Evolutionary conservation across 2,113 vertebrate genomes (phyloP).

Genomic region (Platysternon megacephalum): DNA sequence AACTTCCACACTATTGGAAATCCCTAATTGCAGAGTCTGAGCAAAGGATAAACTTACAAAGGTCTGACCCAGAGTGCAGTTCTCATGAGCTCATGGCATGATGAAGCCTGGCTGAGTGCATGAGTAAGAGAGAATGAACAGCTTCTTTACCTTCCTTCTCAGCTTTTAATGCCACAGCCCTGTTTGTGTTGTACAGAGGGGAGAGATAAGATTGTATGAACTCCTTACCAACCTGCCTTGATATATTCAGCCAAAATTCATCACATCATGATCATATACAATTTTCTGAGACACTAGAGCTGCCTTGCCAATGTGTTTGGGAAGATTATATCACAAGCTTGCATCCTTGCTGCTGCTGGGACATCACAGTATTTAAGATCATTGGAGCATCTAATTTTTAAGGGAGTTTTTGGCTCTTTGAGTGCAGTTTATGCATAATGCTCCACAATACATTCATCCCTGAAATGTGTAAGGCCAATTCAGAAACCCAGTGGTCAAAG

Average conservation of each 20-base stretch:
- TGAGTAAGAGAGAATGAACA: background rate
- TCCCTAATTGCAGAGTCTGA: background rate
- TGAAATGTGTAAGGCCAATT: background rate
- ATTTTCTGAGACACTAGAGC: background rate
- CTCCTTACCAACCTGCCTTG: background rate
- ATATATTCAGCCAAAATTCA: background rate
- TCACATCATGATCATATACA: background rate
- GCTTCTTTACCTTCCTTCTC: background rate
- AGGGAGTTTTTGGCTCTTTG: background rate
- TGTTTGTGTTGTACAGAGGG: background rate
- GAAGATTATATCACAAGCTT: background rate
- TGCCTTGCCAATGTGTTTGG: background rate
- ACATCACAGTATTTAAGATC: background rate
- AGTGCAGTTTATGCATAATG: background rate
- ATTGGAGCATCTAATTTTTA: background rate
- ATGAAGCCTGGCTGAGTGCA: background rate
- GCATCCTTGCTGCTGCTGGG: background rate
- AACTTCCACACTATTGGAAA: background rate
- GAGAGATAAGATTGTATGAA: background rate
- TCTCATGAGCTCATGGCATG: background rate
- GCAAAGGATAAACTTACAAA: background rate
- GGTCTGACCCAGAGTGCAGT: background rate
- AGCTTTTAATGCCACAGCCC: background rate
- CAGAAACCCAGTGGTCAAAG: background rate
- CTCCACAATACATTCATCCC: background rate